phyloP scores from a whole-genome alignment of 1,140 invertebrate species.

The Pantala flavescens region DNA sequence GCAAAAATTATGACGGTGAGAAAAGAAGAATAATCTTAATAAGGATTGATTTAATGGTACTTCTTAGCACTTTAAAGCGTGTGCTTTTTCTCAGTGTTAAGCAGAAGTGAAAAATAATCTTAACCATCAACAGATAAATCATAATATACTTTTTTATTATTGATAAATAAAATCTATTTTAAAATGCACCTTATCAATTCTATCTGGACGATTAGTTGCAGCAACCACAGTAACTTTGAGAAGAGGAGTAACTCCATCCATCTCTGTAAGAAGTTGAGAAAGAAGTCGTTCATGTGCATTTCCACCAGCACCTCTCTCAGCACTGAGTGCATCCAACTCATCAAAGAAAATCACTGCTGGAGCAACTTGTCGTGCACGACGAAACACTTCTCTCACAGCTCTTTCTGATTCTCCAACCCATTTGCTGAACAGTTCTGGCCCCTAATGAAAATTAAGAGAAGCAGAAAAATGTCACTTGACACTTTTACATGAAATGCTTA shows the following conservation, averaged over 20 bases:
- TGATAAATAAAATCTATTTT: background rate
- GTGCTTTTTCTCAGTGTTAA: no score
- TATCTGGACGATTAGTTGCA: constrained; percentile 92
- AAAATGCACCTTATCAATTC: constrained; percentile 63
- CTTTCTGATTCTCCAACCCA: constrained; percentile 97
- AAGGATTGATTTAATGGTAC: no score
- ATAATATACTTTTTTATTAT: no score
- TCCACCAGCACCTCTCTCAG: constrained; percentile 48
- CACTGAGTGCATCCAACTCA: constrained; percentile 90
- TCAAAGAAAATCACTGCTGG: constrained; percentile 96
- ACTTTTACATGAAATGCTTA: no score
- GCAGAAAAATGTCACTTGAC: no score
- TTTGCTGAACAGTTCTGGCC: constrained; percentile 88
- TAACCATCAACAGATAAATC: no score
- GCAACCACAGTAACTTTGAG: constrained; percentile 82
- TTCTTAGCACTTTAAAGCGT: constrained; percentile 11
- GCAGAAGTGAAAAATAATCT: background rate
- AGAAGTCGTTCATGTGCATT: constrained; percentile 71
- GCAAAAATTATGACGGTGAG: no score
- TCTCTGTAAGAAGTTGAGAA: constrained; percentile 76
- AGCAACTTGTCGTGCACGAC: constrained; percentile 80
- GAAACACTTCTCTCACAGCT: constrained; percentile 82
- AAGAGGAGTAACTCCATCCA: constrained; percentile 79
- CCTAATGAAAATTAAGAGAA: constrained; percentile 32
- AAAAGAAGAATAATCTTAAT: no score